phyloP scores from a whole-genome alignment of 2,113 vertebrate species.

The Miniopterus natalensis region DNA sequence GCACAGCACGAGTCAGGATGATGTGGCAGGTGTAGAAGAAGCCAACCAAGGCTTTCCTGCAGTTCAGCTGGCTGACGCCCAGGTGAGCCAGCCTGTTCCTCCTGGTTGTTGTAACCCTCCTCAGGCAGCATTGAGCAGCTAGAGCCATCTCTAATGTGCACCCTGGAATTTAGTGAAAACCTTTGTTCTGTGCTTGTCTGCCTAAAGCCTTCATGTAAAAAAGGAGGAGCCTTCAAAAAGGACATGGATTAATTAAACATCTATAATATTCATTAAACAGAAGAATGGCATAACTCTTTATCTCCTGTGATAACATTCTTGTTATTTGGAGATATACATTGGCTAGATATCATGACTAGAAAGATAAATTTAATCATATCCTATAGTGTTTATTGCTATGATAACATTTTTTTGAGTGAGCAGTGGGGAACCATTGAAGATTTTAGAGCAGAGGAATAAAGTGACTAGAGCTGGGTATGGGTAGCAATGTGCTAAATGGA shows the following conservation, averaged over 20 bases:
- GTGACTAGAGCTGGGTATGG: neutral
- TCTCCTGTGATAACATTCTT: neutral
- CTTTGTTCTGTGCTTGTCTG: neutral
- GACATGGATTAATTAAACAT: neutral
- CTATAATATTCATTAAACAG: neutral
- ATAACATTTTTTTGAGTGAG: neutral
- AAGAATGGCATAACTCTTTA: neutral
- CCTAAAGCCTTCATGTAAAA: neutral
- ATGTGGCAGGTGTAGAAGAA: constrained; percentile 95
- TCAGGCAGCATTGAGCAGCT: neutral
- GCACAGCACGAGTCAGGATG: constrained; percentile 98
- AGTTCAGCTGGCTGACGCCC: constrained; percentile 98
- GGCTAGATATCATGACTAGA: neutral
- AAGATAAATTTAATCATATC: constrained; percentile 28
- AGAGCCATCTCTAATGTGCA: neutral
- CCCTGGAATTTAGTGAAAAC: neutral
- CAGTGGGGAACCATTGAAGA: neutral
- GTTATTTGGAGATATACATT: neutral
- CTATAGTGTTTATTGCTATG: neutral
- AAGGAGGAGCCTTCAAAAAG: neutral
- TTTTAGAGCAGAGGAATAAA: constrained; percentile 4
- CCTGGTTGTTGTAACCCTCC: neutral
- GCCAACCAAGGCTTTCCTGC: constrained; percentile 96
- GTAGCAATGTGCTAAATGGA: neutral
- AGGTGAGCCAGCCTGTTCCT: constrained; percentile 87